Evolutionary conservation across 2,888 invertebrate genomes (phyloP), one percentile per base, ranked within the genome.

Genomic region (Synergus laeviventris): DNA sequence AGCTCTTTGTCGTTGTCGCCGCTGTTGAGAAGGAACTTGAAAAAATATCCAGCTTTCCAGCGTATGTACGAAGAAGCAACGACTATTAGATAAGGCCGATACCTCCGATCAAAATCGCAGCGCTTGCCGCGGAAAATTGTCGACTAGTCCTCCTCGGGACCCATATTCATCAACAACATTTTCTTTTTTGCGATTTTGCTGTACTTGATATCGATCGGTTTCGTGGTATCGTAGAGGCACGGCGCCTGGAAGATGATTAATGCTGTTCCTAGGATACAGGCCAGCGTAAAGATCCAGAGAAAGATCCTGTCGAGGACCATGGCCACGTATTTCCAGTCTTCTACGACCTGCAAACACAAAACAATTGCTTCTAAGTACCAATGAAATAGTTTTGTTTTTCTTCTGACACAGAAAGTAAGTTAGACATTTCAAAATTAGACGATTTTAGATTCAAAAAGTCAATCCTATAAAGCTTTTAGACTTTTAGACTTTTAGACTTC

Each of bases 261-360:
- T 79, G 95, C 95, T 79, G 97, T 98, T 82, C 98, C 98, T 80
- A 97, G 92, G 82, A 98, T 94, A 91, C 98, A 98, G 84, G 97
- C 97, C 90, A 97, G 93, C 90, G 98, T 96, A 92, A 99, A 99
- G 88, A 97, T 95, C 95, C 97, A 98, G 86, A 99, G 94, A 92
- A 99, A 99, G 88, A 99, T 94, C 87, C 99, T 94, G 92, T 99
- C 99, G 91, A 99, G 93, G 82, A 99, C 98, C 97, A 98, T 97
- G 81, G 94, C 94, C 64, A 99, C 98, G 93, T 98, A 99, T 91
- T 98, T 98, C 99, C 99, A 99, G 92, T 99, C 99, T 92, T 98
- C 98, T 91, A 96, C 97, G 88, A 97, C 97, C 97, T 97, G 92
- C 2, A 91, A 90, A 16, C 79, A 84, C 7, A 78, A 81, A 38